phyloP scores from a whole-genome alignment of 1,140 invertebrate species.

The Drosophila arawakana region DNA sequence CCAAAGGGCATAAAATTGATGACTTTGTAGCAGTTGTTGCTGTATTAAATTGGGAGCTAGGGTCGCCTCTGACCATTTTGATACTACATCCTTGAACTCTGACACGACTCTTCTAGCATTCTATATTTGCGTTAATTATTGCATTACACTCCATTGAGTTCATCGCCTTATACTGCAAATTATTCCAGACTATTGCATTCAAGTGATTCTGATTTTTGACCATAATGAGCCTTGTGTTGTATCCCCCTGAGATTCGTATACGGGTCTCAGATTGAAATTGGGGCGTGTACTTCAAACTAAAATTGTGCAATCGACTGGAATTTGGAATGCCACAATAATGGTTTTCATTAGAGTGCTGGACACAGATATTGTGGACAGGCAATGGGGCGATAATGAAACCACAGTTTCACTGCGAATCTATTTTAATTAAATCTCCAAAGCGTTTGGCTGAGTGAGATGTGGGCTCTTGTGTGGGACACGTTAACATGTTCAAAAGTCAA shows the following conservation, averaged over 20 bases:
- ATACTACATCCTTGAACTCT: constrained; percentile 40
- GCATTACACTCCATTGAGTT: constrained; percentile 72
- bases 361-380: constrained; percentile 4
- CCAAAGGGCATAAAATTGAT: constrained; percentile 62
- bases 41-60: constrained; percentile 43
- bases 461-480: not conserved
- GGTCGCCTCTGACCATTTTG: constrained; percentile 10
- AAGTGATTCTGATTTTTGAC: constrained; percentile 70
- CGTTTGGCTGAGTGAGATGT: constrained; percentile 10
- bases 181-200: constrained; percentile 78
- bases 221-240: constrained; percentile 43
- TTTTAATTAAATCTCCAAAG: constrained; percentile 34
- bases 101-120: constrained; percentile 12
- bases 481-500: not conserved
- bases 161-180: constrained; percentile 41
- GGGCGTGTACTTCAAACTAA: constrained; percentile 21
- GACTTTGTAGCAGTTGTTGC: constrained; percentile 62
- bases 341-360: constrained; percentile 26
- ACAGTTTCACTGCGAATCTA: constrained; percentile 15
- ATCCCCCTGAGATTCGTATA: not conserved
- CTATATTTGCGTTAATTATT: constrained; percentile 77
- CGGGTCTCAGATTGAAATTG: not conserved
- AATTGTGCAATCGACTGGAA: constrained; percentile 65
- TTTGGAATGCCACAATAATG: constrained; percentile 41
- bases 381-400: constrained; percentile 8